phyloP scores from a whole-genome alignment of 2,113 vertebrate species.

The Xenopus tropicalis region DNA sequence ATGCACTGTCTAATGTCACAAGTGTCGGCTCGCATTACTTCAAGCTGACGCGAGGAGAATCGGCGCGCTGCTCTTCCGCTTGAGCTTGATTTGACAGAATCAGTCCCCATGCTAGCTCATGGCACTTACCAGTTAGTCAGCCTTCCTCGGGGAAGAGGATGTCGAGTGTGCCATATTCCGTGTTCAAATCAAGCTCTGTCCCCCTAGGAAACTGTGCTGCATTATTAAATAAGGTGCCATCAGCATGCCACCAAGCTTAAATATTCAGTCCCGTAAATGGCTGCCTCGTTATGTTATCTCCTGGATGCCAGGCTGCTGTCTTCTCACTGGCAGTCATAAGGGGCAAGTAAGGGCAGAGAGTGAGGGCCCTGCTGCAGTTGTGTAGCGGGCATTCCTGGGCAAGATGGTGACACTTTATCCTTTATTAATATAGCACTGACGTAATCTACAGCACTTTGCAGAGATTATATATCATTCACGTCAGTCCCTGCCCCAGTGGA shows the following conservation, averaged over 20 bases:
- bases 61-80: conserved; percentile 68
- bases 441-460: too few species aligned
- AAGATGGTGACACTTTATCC: too few species aligned
- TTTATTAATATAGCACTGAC: too few species aligned
- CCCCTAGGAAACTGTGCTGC: conserved; percentile 67
- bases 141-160: conserved; percentile 69
- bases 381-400: too few species aligned
- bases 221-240: conserved; percentile 78
- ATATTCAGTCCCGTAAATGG: conserved; percentile 70
- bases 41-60: conserved; percentile 67
- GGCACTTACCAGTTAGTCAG: conserved; percentile 83
- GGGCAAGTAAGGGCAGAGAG: too few species aligned
- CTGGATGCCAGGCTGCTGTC: conserved; percentile 47
- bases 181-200: conserved; percentile 72
- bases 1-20: conserved; percentile 85
- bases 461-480: too few species aligned
- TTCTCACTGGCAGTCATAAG: not conserved
- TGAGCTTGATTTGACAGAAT: conserved; percentile 79
- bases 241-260: conserved; percentile 68
- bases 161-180: conserved; percentile 78
- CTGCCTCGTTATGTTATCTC: conserved; percentile 62
- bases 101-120: conserved; percentile 71
- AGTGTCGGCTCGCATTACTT: conserved; percentile 80
- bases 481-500: too few species aligned
- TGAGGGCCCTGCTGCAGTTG: too few species aligned